A percentile compares a stretch with the other conserved stretches of the same genome.
Conservation (phyloP, 2,888 invertebrate genomes). For the Aphidoletes aphidimyza region DNA sequence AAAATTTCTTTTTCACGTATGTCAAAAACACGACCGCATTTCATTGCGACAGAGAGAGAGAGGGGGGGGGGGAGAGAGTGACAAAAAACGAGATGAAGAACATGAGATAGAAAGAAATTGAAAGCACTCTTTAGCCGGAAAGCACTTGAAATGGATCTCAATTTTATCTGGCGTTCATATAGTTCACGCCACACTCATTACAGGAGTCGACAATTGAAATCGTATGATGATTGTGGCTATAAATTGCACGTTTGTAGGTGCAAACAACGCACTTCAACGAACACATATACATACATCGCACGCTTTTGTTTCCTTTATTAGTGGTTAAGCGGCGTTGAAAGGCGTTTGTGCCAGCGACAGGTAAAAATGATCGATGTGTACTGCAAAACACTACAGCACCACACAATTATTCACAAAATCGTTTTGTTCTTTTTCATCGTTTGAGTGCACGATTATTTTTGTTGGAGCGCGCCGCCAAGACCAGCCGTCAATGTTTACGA, state of each 20-base stretch:
- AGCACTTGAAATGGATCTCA: conserved; percentile 12
- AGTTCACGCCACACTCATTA: conserved; percentile 53
- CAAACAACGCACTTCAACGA: not conserved
- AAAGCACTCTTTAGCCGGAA: not conserved
- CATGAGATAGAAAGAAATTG: not conserved
- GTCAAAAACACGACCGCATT: conserved; percentile 34
- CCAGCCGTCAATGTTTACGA: not conserved
- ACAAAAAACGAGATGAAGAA: not conserved
- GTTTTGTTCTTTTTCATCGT: conserved; percentile 16
- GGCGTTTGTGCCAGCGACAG: conserved; percentile 50
- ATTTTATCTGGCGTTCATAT: conserved; percentile 30
- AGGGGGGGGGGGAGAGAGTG: too few species aligned
- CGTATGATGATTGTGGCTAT: conserved; percentile 24
- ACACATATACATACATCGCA: not conserved
- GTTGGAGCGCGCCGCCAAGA: not conserved
- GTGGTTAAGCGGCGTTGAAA: not conserved
- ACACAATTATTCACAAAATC: conserved; percentile 19
- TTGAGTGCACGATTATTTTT: not conserved
- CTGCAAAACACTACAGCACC: conserved; percentile 16
- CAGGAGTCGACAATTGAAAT: not conserved
- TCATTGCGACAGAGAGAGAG: not conserved
- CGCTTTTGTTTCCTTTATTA: conserved; percentile 6
- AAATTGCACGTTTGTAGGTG: conserved; percentile 38
- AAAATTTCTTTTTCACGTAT: not conserved
- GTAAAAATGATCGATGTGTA: conserved; percentile 44